Evolutionary conservation across 2,888 invertebrate species (phyloP).

Genomic region (Caenorhabditis macrosperma): DNA sequence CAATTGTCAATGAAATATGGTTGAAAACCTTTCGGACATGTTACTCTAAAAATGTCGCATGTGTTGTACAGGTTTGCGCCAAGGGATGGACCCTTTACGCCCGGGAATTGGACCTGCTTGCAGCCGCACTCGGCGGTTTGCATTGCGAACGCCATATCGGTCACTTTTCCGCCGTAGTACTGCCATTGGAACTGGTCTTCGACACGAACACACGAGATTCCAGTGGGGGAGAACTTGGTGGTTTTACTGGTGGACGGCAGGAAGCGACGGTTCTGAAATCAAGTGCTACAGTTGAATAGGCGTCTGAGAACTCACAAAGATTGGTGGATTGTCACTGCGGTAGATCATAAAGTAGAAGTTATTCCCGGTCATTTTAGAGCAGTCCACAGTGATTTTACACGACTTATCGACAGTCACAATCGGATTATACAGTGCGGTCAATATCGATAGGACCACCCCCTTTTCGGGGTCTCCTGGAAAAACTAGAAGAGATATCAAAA

Average conservation of each 20-base stretch:
- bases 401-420: background rate
- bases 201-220: background rate
- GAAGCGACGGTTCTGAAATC: background rate
- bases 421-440: too few species aligned
- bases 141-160: slow-evolving; percentile 11
- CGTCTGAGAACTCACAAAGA: background rate
- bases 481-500: too few species aligned
- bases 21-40: too few species aligned
- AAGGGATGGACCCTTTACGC: too few species aligned
- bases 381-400: background rate
- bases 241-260: background rate
- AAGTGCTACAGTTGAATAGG: background rate
- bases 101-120: too few species aligned
- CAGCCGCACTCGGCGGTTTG: background rate
- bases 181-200: background rate
- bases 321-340: background rate
- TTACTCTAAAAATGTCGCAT: background rate
- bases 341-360: slow-evolving; percentile 1
- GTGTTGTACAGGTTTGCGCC: background rate
- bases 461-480: too few species aligned
- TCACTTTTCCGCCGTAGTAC: background rate
- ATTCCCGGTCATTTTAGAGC: background rate
- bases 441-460: too few species aligned
- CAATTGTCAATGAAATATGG: too few species aligned
- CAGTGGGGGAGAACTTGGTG: background rate